Evolutionary conservation across 2,888 invertebrate species (phyloP), one percentile per base, ranked within the genome.

Genomic region (Exocentrus adspersus): DNA sequence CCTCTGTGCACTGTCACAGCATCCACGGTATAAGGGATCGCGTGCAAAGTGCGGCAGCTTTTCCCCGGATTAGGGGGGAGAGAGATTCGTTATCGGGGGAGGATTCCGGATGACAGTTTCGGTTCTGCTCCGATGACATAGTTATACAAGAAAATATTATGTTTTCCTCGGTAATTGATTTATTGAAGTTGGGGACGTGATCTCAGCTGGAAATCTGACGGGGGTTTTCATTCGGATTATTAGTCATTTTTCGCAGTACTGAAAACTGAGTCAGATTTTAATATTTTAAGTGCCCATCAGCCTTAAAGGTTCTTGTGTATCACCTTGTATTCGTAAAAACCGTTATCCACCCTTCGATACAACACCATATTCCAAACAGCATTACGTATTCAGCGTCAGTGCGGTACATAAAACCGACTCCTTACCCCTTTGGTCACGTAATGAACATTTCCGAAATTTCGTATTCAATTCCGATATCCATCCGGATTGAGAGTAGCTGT

Each of bases 391-490:
- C 75, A 60, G 56, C 54, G 50, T 45, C 46, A 46, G 72, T 69
- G 63, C 60, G 32, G 21, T 61, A 65, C 72, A 73, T 76, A 73
- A 76, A 76, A 72, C 71, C 64, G 45, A 69, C 72, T 72, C 73
- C 72, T 76, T 76, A 74, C 71, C 75, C 75, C 75, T 73, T 76
- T 72, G 74, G 79, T 79, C 80, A 80, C 80, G 80, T 80, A 80
- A 78, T 77, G 75, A 77, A 78, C 80, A 75, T 80, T 79, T 77
- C 77, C 78, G 75, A 79, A 78, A 79, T 78, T 79, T 77, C 75
- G 75, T 74, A 77, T 79, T 78, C 78, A 75, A 77, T 78, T 76
- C 75, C 74, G 67, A 75, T 74, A 77, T 71, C 74, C 72, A 72
- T 70, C 53, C 62, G 70, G 71, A 70, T 69, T 73, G 71, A n/a